These are phyloP conservation scores for Pyrocoelia pectoralis DNA, from an alignment of 2,888 invertebrate genomes.

Conservation along the genomic window DNA sequence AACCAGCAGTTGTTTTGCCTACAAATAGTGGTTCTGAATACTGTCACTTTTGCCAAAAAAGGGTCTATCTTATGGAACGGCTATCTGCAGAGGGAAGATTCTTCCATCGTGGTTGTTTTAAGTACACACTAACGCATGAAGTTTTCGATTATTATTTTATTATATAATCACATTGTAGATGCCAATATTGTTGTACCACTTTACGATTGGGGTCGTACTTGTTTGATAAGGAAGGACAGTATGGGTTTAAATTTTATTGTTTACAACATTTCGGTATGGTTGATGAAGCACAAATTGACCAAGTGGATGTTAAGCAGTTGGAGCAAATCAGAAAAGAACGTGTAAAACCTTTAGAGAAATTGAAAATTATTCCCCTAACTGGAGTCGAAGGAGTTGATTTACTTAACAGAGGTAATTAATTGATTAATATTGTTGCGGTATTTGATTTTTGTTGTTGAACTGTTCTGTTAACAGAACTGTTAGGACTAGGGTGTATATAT, in stretches of 20 bases:
- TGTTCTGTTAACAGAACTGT: too few species aligned
- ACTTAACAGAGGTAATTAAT: conserved; percentile 58
- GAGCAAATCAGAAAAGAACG: conserved; percentile 42
- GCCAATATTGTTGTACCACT: conserved; percentile 89
- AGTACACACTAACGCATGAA: conserved; percentile 25
- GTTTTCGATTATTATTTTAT: not conserved
- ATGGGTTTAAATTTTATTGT: conserved; percentile 78
- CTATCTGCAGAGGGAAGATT: conserved; percentile 89
- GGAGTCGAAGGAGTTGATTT: conserved; percentile 63
- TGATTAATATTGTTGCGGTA: not conserved
- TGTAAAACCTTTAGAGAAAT: conserved; percentile 54
- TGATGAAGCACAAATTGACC: conserved; percentile 59
- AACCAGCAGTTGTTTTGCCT: conserved; percentile 67
- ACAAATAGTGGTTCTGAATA: conserved; percentile 75
- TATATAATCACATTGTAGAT: conserved; percentile 62
- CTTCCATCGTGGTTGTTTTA: conserved; percentile 92
- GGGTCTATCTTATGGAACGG: conserved; percentile 94
- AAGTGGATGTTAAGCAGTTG: conserved; percentile 41
- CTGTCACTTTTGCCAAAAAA: conserved; percentile 89
- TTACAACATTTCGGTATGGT: conserved; percentile 75
- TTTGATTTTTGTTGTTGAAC: too few species aligned
- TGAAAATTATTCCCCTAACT: conserved; percentile 61
- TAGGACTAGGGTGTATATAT: too few species aligned
- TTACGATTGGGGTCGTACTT: conserved; percentile 82
- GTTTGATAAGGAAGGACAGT: conserved; percentile 74